phyloP scores from a whole-genome alignment of 2,797 vertebrate genomes.

The Falco biarmicus region DNA sequence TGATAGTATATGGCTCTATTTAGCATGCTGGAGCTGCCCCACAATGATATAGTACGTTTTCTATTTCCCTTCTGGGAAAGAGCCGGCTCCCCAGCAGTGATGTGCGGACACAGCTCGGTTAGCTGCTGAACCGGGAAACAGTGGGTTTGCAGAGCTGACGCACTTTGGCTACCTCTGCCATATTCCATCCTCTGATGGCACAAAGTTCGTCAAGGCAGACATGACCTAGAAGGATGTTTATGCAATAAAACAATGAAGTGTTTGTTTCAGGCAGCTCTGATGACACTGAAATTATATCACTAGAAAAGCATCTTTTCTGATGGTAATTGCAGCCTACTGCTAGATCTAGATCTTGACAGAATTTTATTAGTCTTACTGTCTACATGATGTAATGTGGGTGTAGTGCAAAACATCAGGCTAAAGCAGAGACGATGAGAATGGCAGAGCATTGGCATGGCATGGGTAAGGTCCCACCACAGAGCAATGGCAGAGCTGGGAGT shows the following conservation, averaged over 20 bases:
- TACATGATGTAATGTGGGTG: background rate
- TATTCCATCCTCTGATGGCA: slow-evolving; percentile 15
- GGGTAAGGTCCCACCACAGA: background rate
- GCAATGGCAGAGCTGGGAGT: background rate
- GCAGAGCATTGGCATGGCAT: background rate
- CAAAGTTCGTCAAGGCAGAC: background rate
- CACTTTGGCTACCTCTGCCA: slow-evolving; percentile 18
- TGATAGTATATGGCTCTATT: slow-evolving; percentile 27
- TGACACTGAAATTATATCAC: background rate
- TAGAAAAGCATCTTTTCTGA: background rate
- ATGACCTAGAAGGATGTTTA: slow-evolving; percentile 17
- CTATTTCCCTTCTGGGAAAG: slow-evolving; percentile 64
- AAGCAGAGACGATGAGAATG: background rate
- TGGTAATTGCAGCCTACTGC: background rate
- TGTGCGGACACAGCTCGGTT: background rate
- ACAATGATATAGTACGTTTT: slow-evolving; percentile 32
- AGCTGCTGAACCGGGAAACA: slow-evolving; percentile 44
- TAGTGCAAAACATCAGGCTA: background rate
- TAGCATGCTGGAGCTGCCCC: slow-evolving; percentile 39
- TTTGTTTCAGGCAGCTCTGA: slow-evolving; percentile 28
- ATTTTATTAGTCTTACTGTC: background rate
- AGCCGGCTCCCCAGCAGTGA: background rate
- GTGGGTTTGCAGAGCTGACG: slow-evolving; percentile 46
- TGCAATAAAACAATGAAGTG: slow-evolving; percentile 6
- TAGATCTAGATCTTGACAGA: background rate